These are phyloP conservation scores for Fragum sueziense DNA, from an alignment of 2,888 invertebrate genomes.

Conservation along the genomic window DNA sequence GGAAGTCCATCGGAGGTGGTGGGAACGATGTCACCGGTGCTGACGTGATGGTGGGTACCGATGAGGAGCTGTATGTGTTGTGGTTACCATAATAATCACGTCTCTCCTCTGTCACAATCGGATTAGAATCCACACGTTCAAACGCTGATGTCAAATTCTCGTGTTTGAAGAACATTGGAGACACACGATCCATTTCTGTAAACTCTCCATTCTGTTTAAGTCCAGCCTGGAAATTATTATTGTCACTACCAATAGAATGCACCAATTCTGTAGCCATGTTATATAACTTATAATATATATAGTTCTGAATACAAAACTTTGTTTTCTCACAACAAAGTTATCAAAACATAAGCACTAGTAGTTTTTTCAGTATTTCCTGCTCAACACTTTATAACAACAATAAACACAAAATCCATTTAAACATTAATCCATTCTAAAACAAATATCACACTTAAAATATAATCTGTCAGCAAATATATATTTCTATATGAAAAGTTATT, in stretches of 20 bases:
- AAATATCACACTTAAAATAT: slow-evolving; percentile 10
- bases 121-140: slow-evolving; percentile 52
- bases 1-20: slow-evolving; percentile 51
- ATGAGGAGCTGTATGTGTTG: slow-evolving; percentile 21
- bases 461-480: background rate
- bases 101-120: slow-evolving; percentile 34
- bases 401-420: background rate
- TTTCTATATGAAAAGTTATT: background rate
- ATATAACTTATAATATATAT: background rate
- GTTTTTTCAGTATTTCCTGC: slow-evolving; percentile 1
- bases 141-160: slow-evolving; percentile 48
- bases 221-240: slow-evolving; percentile 19
- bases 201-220: slow-evolving; percentile 35
- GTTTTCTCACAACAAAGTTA: background rate
- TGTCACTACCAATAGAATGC: slow-evolving; percentile 24
- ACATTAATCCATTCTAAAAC: slow-evolving; percentile 7
- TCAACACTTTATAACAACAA: slow-evolving; percentile 4
- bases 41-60: slow-evolving; percentile 26
- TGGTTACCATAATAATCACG: slow-evolving; percentile 40
- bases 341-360: background rate
- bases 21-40: slow-evolving; percentile 47
- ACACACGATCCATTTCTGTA: slow-evolving; percentile 43
- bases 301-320: background rate
- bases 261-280: slow-evolving; percentile 15
- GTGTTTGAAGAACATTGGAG: slow-evolving; percentile 45